phyloP scores from a whole-genome alignment of 2,888 invertebrate genomes.

The Chymomyza caudatula region DNA sequence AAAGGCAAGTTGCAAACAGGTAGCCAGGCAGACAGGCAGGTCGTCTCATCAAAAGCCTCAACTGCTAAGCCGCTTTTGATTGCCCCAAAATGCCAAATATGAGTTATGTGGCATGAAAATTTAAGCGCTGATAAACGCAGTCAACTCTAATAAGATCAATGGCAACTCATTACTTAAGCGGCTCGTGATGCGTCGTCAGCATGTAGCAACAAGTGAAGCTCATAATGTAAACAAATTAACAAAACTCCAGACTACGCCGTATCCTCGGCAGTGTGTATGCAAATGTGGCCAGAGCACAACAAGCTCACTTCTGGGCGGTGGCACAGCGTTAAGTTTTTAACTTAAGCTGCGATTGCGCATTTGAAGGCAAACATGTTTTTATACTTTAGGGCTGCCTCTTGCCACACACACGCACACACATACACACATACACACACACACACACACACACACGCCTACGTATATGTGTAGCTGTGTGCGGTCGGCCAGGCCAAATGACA shows the following conservation, averaged over 20 bases:
- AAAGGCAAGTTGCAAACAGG: slow-evolving; percentile 8
- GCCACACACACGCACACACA: not conserved
- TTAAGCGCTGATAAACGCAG: not conserved
- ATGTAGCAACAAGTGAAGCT: slow-evolving; percentile 75
- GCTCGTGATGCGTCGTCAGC: slow-evolving; percentile 59
- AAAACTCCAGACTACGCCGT: slow-evolving; percentile 37
- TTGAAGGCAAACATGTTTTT: slow-evolving; percentile 78
- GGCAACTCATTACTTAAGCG: slow-evolving; percentile 65
- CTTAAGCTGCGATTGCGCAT: slow-evolving; percentile 74
- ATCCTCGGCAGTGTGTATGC: slow-evolving; percentile 13
- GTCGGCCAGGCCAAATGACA: slow-evolving; percentile 58
- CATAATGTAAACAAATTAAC: slow-evolving; percentile 78
- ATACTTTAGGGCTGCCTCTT: slow-evolving; percentile 73
- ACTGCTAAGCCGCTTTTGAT: slow-evolving; percentile 57
- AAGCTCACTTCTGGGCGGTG: slow-evolving; percentile 72
- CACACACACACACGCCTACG: not conserved
- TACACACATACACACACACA: too few species aligned
- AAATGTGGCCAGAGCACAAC: slow-evolving; percentile 31
- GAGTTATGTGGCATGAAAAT: slow-evolving; percentile 28
- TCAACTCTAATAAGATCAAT: slow-evolving; percentile 62
- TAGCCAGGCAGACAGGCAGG: slow-evolving; percentile 19
- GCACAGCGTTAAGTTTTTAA: slow-evolving; percentile 63
- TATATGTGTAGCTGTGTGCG: slow-evolving; percentile 16
- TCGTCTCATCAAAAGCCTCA: slow-evolving; percentile 27
- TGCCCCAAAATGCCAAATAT: slow-evolving; percentile 50